phyloP scores from a whole-genome alignment of 2,113 vertebrate species.

The Dolichallabes microphthalmus region DNA sequence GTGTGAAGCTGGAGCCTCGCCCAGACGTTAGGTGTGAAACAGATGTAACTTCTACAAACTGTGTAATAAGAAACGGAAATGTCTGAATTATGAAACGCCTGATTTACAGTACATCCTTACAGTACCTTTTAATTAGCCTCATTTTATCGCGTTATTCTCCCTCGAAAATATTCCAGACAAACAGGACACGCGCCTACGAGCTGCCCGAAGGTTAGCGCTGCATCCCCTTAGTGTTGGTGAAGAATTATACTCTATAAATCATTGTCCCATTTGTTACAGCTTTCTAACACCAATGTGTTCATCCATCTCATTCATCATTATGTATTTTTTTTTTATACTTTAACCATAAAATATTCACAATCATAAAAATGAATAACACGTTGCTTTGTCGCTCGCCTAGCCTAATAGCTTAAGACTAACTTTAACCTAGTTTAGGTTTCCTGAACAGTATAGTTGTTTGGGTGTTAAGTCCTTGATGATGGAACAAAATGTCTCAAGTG shows the following conservation, averaged over 20 bases:
- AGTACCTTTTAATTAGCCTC: not conserved
- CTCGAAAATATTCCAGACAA: not conserved
- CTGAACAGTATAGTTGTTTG: not conserved
- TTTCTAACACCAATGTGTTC: not conserved
- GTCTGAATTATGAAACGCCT: not conserved
- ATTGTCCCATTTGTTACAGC: no score
- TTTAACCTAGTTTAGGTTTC: not conserved
- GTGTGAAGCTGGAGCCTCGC: constrained; percentile 25
- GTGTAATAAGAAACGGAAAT: not conserved
- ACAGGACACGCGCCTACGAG: not conserved
- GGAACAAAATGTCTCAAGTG: not conserved
- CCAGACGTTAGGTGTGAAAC: constrained; percentile 25
- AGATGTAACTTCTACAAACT: constrained; percentile 33
- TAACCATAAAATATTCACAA: not conserved
- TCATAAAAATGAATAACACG: not conserved
- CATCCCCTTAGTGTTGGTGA: not conserved
- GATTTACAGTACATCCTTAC: not conserved
- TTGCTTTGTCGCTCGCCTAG: not conserved
- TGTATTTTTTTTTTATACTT: not conserved
- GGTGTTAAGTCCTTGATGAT: not conserved
- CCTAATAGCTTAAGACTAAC: not conserved
- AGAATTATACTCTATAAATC: no score
- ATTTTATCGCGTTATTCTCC: not conserved
- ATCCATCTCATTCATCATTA: no score
- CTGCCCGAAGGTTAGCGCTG: not conserved